A percentile compares a stretch with the other conserved stretches of the same genome.
These are phyloP conservation scores for Notoglanidium macrostoma DNA, from an alignment of 2,797 vertebrate species.

Conservation along the genomic window DNA sequence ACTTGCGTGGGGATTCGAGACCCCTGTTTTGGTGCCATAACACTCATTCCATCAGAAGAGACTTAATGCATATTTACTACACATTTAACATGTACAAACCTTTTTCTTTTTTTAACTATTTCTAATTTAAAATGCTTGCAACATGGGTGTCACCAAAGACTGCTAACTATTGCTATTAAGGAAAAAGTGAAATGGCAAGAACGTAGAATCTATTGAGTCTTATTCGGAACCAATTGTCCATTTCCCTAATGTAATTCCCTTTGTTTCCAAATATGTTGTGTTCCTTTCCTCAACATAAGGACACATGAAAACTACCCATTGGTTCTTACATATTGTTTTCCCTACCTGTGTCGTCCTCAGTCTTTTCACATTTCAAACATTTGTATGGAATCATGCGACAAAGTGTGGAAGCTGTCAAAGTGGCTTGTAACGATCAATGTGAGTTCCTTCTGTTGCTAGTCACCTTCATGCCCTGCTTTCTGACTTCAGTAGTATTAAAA, in stretches of 20 bases:
- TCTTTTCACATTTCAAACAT: slow-evolving; percentile 13
- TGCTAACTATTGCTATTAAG: slow-evolving; percentile 7
- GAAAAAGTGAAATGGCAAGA: slow-evolving; percentile 10
- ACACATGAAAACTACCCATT: background rate
- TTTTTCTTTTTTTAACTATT: background rate
- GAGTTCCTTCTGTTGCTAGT: slow-evolving; percentile 31
- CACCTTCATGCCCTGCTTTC: slow-evolving; percentile 43
- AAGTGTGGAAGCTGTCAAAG: slow-evolving; percentile 17
- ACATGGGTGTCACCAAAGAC: slow-evolving; percentile 35
- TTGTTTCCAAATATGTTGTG: background rate
- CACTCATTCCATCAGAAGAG: slow-evolving; percentile 28
- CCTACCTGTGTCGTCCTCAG: background rate
- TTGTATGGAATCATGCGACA: slow-evolving; percentile 15
- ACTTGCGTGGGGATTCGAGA: slow-evolving; percentile 10
- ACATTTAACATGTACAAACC: background rate
- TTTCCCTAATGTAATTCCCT: background rate
- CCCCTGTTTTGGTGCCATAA: slow-evolving; percentile 43
- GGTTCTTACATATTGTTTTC: background rate
- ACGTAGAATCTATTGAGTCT: slow-evolving; percentile 3
- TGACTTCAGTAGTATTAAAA: slow-evolving; percentile 51
- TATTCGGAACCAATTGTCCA: background rate
- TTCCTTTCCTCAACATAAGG: background rate
- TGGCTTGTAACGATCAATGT: slow-evolving; percentile 14
- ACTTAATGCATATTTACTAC: slow-evolving; percentile 33
- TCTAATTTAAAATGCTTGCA: slow-evolving; percentile 20